Base-by-base conservation (phyloP, 1,140 invertebrate species). In the Drosophila chauvacae region DNA sequence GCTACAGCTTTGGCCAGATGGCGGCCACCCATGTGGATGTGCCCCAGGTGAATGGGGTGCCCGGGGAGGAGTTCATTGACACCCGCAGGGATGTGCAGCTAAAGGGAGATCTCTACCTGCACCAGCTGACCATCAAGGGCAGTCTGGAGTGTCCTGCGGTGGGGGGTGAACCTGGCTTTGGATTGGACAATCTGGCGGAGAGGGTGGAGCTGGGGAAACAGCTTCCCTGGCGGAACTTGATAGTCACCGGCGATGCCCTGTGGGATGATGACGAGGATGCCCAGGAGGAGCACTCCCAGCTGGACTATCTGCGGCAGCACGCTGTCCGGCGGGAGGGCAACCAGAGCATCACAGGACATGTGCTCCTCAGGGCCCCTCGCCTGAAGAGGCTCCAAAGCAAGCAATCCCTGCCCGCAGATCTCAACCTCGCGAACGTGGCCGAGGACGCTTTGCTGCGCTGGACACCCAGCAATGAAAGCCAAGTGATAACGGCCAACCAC, bases 291-390 rank as follows among this genome's bases (percentile, higher is more conserved):
- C 26, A 35, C 1, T n/a, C 1, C 14, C 44, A 51, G 4, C 37
- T 92, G n/a, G 53, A 79, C 2, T 92, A 92, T 68, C 26, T 92
- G 26, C 79, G 75, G 4, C 63, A 57, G 28, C 83, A 87, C 39
- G 88, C 85, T 11, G 91, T 92, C 3, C 61, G 76, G 13, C 71
- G 66, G 1, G 33, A 41, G 2, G 74, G 56, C 4, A 70, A 71
- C 7, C 91, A 92, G 33, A 60, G 30, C 1, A 91, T 91, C 10
- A 55, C 62, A 0, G 91, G 88, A 0, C 83, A 90, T 18, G 91
- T 92, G 7, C 20, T 77, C 0, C 48, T 92, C 0, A 23, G 48
- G 3, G 26, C 69, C 23, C 64, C 85, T 0, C 41, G 7, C 0
- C 14, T 87, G 0, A 41, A 16, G 23, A 70, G 44, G 1, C 44